Percentiles rank a stretch among this genome's conserved stretches.
Evolutionary conservation across 2,113 vertebrate species (phyloP).

Genomic region (Alexandromys fortis): DNA sequence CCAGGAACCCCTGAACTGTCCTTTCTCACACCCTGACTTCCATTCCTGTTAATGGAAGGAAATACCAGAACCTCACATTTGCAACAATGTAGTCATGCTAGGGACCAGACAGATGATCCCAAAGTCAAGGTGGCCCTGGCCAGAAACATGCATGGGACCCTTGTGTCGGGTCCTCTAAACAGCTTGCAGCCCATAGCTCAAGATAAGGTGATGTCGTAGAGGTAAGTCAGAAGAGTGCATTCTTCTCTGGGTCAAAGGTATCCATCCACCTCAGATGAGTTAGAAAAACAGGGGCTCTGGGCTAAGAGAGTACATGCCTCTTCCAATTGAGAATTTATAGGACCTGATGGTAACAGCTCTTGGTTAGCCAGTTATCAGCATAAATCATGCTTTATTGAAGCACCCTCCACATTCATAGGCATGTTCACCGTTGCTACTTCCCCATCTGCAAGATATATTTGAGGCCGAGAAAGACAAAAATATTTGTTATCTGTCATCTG

Average conservation of each 20-base stretch:
- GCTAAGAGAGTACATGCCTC: background rate
- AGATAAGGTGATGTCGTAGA: background rate
- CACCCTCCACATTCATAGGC: fast-evolving
- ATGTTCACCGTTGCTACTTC: fast-evolving
- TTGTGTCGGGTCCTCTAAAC: fast-evolving
- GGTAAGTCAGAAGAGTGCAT: no score
- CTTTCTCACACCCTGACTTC: no score
- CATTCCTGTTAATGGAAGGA: fast-evolving
- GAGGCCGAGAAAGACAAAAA: background rate
- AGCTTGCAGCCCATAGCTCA: fast-evolving
- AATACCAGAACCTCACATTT: fast-evolving
- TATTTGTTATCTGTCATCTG: background rate
- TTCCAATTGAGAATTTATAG: background rate
- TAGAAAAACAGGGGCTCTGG: background rate
- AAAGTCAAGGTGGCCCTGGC: background rate
- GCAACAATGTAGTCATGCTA: fast-evolving
- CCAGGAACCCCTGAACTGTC: no score
- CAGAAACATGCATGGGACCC: fast-evolving
- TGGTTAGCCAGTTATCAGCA: no score
- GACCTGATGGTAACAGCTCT: fast-evolving
- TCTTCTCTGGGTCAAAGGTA: background rate
- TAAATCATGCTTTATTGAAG: fast-evolving
- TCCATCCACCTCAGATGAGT: background rate
- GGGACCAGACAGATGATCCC: fast-evolving
- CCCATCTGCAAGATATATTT: fast-evolving